Evolutionary conservation across 2,797 vertebrate genomes (phyloP).

Genomic region (Catharus ustulatus): DNA sequence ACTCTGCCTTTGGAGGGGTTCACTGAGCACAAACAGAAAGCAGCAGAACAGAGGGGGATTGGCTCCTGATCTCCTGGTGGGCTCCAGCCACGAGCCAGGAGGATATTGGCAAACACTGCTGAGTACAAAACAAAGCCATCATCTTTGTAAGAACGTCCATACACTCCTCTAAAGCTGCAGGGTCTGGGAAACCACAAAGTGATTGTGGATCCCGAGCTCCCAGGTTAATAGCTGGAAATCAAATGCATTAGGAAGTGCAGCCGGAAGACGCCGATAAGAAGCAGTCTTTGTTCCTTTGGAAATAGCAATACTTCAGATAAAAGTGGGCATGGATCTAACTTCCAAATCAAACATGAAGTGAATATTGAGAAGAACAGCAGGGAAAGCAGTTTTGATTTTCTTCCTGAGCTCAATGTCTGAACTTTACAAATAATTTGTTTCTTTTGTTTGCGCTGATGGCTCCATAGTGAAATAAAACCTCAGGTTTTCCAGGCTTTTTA

Average conservation of each 20-base stretch:
- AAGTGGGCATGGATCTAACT: conserved; percentile 45
- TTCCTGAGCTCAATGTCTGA: neutral
- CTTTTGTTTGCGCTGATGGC: neutral
- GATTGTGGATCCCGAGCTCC: conserved; percentile 57
- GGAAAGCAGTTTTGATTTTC: conserved; percentile 33
- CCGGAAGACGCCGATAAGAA: conserved; percentile 73
- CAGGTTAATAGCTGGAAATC: conserved; percentile 80
- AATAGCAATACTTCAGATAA: conserved; percentile 57
- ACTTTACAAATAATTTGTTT: conserved; percentile 15
- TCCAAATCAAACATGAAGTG: conserved; percentile 57
- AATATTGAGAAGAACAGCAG: conserved; percentile 61
- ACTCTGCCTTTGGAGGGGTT: neutral
- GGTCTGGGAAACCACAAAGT: conserved; percentile 56
- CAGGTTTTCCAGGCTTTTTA: neutral
- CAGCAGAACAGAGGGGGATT: neutral
- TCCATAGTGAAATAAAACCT: neutral
- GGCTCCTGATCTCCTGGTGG: neutral
- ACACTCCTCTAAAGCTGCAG: conserved; percentile 2
- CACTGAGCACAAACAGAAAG: neutral
- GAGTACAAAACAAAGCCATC: conserved; percentile 32
- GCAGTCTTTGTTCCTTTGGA: conserved; percentile 65
- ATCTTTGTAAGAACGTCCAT: conserved; percentile 42
- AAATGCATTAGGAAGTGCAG: conserved; percentile 74
- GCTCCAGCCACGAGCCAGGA: conserved; percentile 19
- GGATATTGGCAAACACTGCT: conserved; percentile 42